Evolutionary conservation across 2,797 vertebrate genomes (phyloP).

Genomic region (Poecilia gillii): DNA sequence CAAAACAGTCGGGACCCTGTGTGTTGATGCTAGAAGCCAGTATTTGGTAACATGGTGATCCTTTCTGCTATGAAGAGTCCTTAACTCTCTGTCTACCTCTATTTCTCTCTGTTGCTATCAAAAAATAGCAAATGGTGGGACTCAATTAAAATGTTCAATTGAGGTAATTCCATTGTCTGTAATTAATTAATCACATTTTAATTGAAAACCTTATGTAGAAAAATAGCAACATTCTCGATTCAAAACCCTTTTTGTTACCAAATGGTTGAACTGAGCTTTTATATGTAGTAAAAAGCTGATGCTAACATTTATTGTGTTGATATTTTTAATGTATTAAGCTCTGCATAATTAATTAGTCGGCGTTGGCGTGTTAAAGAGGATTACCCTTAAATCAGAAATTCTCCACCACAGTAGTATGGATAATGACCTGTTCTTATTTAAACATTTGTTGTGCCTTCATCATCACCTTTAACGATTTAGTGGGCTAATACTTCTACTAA

Average conservation of each 20-base stretch:
- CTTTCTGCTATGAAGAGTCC: neutral
- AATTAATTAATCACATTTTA: neutral
- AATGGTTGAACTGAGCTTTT: neutral
- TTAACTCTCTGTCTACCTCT: neutral
- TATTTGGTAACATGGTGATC: neutral
- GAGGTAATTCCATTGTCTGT: neutral
- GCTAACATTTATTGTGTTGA: neutral
- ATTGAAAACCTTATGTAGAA: neutral
- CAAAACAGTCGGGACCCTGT: neutral
- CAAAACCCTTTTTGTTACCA: neutral
- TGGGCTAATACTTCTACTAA: neutral
- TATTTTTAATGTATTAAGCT: neutral
- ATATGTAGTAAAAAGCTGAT: neutral
- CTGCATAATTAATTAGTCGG: neutral
- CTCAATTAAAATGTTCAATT: neutral
- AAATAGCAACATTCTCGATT: neutral
- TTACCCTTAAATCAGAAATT: constrained; percentile 14
- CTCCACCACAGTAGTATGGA: neutral
- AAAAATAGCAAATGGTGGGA: neutral
- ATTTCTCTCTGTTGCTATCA: too few species aligned
- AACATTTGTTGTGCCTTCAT: constrained; percentile 2
- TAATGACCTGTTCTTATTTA: constrained; percentile 29
- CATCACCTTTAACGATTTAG: neutral
- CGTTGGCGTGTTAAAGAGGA: neutral
- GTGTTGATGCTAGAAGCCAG: neutral